Base-by-base conservation (phyloP, 2,888 invertebrate genomes). In the Eupeodes latifasciatus region DNA sequence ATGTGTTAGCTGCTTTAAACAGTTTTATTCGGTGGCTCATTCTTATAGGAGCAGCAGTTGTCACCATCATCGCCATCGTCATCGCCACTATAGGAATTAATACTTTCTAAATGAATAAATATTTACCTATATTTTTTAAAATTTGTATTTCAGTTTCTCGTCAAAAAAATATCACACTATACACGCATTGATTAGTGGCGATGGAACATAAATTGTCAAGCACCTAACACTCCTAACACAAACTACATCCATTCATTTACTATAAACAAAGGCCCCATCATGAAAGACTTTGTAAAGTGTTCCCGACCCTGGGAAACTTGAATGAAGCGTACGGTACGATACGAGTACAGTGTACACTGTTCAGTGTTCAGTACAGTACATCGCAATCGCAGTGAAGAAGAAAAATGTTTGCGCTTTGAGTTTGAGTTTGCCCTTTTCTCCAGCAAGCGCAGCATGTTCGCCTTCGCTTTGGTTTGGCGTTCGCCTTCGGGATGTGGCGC, bases 121-220 rank as follows among this genome's bases (percentile, higher is more conserved):
- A 81, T 85, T 81, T 81, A 81, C 74, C 76, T 81, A 36, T 72
- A 11, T 62, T 9, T 64, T 34, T 19, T 75, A 14, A 14, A 19
- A 47, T 53, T n/a, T 10, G 16, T 10, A 57, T 66, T 67, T 67
- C 6, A 55, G 5, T 64, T 69, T 69, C 36, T 16, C 12, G 44
- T 49, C 40, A 27, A 49, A 71, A 81, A 64, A 77, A 71, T 71
- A 66, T 64, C 27, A 59, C 77, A 66, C 47, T 76, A 55, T 69
- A 69, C 66, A 78, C 72, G 53, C 71, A 85, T 81, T 85, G 76
- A 76, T 71, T 76, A 67, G 66, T 85, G 77, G 81, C 51, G 47
- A 72, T 76, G 72, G 71, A 81, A 77, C 72, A 81, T 77, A 78
- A 81, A 78, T 85, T 85, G 74, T 82, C 72, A 85, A 85, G 82